Conservation (phyloP, 2,888 invertebrate species). For the Toxonevra muliebris region DNA sequence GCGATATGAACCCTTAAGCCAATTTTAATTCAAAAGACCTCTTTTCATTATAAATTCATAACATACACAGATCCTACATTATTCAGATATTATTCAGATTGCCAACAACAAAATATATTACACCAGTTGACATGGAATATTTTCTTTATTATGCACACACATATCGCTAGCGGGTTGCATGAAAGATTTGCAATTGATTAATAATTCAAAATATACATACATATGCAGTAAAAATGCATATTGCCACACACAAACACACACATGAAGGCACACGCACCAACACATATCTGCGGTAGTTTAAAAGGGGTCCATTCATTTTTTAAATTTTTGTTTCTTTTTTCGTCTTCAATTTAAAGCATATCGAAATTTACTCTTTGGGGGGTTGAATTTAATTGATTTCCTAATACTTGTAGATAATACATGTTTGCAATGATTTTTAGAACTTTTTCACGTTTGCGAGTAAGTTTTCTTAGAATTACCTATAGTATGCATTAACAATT, state of each 20-base stretch:
- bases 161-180: constrained; percentile 41
- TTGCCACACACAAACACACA: constrained; percentile 32
- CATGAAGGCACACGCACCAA: neutral
- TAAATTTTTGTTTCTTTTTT: neutral
- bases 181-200: constrained; percentile 48
- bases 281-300: neutral
- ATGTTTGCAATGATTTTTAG: too few species aligned
- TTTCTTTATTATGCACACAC: constrained; percentile 36
- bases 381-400: too few species aligned
- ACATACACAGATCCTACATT: too few species aligned
- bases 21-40: too few species aligned
- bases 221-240: constrained; percentile 41
- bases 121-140: constrained; percentile 43
- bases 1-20: too few species aligned
- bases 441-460: too few species aligned
- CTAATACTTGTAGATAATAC: too few species aligned
- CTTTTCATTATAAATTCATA: too few species aligned
- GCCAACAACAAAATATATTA: constrained; percentile 27
- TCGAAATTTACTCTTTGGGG: too few species aligned
- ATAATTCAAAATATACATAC: constrained; percentile 58
- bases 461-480: too few species aligned
- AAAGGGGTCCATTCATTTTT: neutral
- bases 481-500: neutral
- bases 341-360: neutral
- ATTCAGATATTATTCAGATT: constrained; percentile 21